Conservation (phyloP, 2,888 invertebrate genomes). For the Drosophila incognita region DNA sequence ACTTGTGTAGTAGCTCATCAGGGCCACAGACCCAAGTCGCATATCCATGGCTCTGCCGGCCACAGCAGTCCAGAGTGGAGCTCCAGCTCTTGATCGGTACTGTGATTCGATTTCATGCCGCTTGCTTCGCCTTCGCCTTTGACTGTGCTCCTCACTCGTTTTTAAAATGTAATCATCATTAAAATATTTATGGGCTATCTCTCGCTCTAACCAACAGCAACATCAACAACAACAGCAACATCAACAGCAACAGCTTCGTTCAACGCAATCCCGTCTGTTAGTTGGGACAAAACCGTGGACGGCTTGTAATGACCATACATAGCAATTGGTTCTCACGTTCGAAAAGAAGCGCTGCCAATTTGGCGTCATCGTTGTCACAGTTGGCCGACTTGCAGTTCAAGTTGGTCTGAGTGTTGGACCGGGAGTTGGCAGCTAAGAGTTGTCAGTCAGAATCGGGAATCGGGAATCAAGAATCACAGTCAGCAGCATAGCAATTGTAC, state of each 20-base stretch:
- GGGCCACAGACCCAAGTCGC: constrained; percentile 12
- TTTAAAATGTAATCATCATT: constrained; percentile 81
- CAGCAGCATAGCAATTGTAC: constrained; percentile 2
- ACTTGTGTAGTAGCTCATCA: constrained; percentile 71
- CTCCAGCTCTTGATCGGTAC: constrained; percentile 44
- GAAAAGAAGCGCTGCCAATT: constrained; percentile 73
- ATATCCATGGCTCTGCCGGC: constrained; percentile 2
- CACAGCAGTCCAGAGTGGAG: constrained; percentile 14
- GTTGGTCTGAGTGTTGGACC: neutral
- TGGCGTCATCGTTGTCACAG: constrained; percentile 75
- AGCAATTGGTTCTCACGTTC: constrained; percentile 80
- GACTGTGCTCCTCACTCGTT: constrained; percentile 43
- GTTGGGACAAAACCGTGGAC: constrained; percentile 58
- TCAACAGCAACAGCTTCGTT: constrained; percentile 7
- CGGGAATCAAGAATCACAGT: constrained; percentile 25
- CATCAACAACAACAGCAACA: constrained; percentile 8
- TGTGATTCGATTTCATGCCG: constrained; percentile 58
- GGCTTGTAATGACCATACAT: constrained; percentile 79
- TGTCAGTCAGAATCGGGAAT: constrained; percentile 15
- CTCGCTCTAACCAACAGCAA: constrained; percentile 62
- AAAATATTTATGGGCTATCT: constrained; percentile 76
- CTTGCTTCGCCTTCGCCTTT: constrained; percentile 6
- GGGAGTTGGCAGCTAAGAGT: neutral
- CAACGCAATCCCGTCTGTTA: constrained; percentile 50
- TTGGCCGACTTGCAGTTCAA: constrained; percentile 49